Evolutionary conservation across 1,140 invertebrate genomes (phyloP).

Genomic region (Tetramorium alpestre): DNA sequence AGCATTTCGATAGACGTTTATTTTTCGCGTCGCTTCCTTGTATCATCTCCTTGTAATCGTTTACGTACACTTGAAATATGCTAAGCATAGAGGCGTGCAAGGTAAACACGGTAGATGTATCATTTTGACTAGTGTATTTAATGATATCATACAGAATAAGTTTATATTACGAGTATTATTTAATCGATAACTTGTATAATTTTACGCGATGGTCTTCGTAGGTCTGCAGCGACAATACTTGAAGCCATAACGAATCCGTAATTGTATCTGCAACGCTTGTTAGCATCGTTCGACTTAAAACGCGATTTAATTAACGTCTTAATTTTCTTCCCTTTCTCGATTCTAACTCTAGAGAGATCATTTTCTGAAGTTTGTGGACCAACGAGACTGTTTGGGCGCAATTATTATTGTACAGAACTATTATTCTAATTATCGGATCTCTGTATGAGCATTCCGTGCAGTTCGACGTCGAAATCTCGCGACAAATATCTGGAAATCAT

Average conservation of each 20-base stretch:
- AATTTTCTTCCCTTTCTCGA: background rate
- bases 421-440: constrained; percentile 46
- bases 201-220: constrained; percentile 57
- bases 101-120: constrained; percentile 12
- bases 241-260: constrained; percentile 1
- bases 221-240: constrained; percentile 16
- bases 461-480: background rate
- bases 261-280: background rate
- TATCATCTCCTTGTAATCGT: background rate
- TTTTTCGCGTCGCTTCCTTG: background rate
- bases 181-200: constrained; percentile 62
- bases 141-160: constrained; percentile 79
- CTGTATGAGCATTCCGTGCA: constrained; percentile 37
- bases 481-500: background rate
- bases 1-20: background rate
- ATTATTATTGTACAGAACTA: constrained; percentile 60
- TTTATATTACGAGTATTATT: constrained; percentile 74
- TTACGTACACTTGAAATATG: background rate
- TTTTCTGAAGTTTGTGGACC: constrained; percentile 7
- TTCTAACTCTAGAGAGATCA: constrained; percentile 26
- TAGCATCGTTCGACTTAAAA: background rate
- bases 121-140: constrained; percentile 81
- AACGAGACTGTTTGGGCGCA: constrained; percentile 36
- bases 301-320: constrained; percentile 44
- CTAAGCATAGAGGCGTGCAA: constrained; percentile 6